Evolutionary conservation across 2,888 invertebrate species (phyloP).

Genomic region (Oxystoma pomonae): DNA sequence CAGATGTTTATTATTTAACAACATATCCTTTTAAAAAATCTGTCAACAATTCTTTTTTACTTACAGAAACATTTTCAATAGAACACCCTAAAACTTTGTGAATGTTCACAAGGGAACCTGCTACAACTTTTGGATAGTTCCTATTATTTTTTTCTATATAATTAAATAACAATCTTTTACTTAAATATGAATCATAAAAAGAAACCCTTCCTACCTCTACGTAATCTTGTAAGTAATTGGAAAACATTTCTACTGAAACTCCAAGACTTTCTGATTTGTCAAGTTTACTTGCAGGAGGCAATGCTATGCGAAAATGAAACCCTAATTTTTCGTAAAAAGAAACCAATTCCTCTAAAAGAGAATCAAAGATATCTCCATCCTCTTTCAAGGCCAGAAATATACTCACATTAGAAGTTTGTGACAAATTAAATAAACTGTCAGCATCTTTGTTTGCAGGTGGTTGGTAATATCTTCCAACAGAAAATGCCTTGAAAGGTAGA

Average conservation of each 20-base stretch:
- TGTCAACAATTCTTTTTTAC: constrained; percentile 17
- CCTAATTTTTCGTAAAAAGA: constrained; percentile 62
- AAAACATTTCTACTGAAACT: constrained; percentile 71
- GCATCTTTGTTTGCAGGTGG: constrained; percentile 46
- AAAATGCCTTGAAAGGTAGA: constrained; percentile 67
- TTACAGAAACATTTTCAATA: constrained; percentile 56
- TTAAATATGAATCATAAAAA: constrained; percentile 67
- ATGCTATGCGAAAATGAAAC: constrained; percentile 63
- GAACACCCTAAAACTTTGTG: constrained; percentile 69
- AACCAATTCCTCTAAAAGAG: constrained; percentile 51
- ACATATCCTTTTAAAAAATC: constrained; percentile 10
- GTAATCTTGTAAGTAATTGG: constrained; percentile 58
- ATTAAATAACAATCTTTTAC: constrained; percentile 71
- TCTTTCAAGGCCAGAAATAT: constrained; percentile 58
- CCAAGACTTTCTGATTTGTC: constrained; percentile 63
- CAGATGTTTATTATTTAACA: not conserved
- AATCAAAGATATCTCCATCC: constrained; percentile 51
- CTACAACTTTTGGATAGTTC: constrained; percentile 64
- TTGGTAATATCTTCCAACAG: constrained; percentile 66
- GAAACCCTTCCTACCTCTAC: constrained; percentile 73
- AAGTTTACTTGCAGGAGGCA: constrained; percentile 59
- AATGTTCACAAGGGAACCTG: constrained; percentile 70
- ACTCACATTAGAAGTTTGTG: constrained; percentile 66
- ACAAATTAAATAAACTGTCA: constrained; percentile 57
- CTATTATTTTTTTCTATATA: constrained; percentile 54